phyloP scores from a whole-genome alignment of 2,113 vertebrate genomes.

The Pachyramphus minor region DNA sequence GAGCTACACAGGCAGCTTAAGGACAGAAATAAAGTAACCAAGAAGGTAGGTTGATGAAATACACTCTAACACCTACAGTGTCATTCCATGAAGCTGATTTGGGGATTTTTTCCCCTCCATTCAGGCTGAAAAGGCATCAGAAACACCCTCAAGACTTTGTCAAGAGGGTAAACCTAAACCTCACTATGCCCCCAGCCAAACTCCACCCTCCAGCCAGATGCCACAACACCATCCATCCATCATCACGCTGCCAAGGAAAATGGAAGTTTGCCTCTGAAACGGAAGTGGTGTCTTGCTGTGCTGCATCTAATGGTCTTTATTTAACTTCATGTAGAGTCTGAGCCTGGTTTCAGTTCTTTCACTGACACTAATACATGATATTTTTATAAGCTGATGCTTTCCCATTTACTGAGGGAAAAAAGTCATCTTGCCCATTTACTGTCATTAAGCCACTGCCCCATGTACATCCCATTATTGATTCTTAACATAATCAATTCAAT shows the following conservation, averaged over 20 bases:
- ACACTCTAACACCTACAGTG: not conserved
- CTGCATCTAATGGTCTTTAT: not conserved
- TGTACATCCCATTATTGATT: not conserved
- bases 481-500: not conserved
- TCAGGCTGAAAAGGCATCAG: not conserved
- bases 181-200: not conserved
- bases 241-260: not conserved
- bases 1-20: not conserved
- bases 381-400: not conserved
- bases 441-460: not conserved
- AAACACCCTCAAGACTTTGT: not conserved
- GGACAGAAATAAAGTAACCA: not conserved
- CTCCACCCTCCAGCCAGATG: not conserved
- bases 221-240: not conserved
- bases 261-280: not conserved
- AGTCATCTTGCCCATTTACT: not conserved
- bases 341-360: not conserved
- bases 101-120: not conserved
- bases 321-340: not conserved
- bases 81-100: not conserved
- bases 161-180: not conserved
- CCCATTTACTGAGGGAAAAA: not conserved
- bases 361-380: not conserved
- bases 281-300: not conserved
- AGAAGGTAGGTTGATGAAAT: not conserved